These are phyloP conservation scores for Sardina pilchardus DNA, from an alignment of 2,113 vertebrate genomes.

Conservation along the genomic window DNA sequence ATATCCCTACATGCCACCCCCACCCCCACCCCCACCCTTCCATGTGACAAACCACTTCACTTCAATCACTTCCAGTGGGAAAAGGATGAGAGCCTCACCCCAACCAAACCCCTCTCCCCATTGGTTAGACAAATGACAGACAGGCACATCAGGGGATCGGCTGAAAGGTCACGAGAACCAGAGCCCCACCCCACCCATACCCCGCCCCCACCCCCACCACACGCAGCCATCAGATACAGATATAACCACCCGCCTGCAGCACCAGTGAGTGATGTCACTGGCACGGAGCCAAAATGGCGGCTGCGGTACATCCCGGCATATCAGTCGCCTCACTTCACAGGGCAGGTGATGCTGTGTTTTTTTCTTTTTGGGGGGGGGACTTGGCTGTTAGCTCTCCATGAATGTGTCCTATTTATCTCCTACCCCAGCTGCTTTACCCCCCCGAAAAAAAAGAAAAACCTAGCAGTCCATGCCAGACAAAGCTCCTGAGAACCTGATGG, in stretches of 20 bases:
- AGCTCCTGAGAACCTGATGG: conserved; percentile 16
- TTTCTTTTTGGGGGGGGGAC: too few relatives aligned
- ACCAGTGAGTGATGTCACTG: conserved; percentile 25
- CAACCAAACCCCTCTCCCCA: background rate
- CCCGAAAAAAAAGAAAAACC: background rate
- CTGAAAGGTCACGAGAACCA: conserved; percentile 11
- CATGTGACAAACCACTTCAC: conserved; percentile 28
- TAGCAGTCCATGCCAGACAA: background rate
- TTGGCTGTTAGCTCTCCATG: background rate
- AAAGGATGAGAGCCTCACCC: background rate
- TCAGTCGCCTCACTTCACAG: conserved; percentile 13
- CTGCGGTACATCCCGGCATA: conserved; percentile 24
- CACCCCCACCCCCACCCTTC: background rate
- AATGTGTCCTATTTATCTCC: background rate
- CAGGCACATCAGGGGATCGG: conserved; percentile 37
- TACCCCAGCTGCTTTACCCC: background rate
- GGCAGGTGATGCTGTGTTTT: conserved; percentile 8
- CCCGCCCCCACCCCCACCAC: background rate
- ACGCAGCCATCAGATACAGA: background rate
- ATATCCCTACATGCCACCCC: too few relatives aligned
- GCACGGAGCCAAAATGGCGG: conserved; percentile 28
- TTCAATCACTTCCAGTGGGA: conserved; percentile 31
- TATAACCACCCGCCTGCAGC: background rate
- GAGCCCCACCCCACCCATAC: background rate
- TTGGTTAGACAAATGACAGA: conserved; percentile 43